Evolutionary conservation across 2,113 vertebrate species (phyloP).

Genomic region (Leiothrix lutea): DNA sequence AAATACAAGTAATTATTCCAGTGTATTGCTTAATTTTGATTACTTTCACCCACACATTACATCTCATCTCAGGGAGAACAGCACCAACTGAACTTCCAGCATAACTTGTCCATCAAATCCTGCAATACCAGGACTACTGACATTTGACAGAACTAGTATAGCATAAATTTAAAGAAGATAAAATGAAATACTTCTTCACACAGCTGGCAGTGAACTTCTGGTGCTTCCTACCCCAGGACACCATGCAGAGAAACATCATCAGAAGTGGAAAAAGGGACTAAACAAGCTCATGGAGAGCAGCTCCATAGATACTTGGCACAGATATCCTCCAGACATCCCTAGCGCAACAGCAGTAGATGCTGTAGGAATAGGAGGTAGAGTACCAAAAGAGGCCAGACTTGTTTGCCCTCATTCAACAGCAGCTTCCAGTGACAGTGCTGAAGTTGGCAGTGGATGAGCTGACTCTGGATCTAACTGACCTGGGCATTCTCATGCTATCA

Average conservation of each 20-base stretch:
- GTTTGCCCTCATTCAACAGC: neutral
- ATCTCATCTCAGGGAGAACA: neutral
- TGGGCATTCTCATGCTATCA: neutral
- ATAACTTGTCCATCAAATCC: neutral
- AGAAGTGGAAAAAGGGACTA: neutral
- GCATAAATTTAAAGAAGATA: neutral
- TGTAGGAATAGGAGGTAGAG: neutral
- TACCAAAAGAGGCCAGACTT: neutral
- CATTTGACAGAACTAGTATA: neutral
- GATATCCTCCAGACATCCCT: neutral
- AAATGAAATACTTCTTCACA: neutral
- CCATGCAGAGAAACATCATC: neutral
- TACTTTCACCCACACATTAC: neutral
- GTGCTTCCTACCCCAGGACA: neutral
- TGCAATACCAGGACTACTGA: neutral
- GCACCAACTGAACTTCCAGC: neutral
- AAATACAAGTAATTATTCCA: neutral
- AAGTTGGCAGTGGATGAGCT: neutral
- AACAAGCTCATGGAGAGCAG: neutral
- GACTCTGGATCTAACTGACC: neutral
- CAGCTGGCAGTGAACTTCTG: neutral
- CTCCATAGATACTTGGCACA: neutral
- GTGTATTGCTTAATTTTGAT: neutral
- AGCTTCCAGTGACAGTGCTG: neutral
- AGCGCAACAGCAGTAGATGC: neutral